A percentile compares a stretch with the other conserved stretches of the same genome.
Conservation (phyloP, 2,888 invertebrate species). For the Stenurella melanura region DNA sequence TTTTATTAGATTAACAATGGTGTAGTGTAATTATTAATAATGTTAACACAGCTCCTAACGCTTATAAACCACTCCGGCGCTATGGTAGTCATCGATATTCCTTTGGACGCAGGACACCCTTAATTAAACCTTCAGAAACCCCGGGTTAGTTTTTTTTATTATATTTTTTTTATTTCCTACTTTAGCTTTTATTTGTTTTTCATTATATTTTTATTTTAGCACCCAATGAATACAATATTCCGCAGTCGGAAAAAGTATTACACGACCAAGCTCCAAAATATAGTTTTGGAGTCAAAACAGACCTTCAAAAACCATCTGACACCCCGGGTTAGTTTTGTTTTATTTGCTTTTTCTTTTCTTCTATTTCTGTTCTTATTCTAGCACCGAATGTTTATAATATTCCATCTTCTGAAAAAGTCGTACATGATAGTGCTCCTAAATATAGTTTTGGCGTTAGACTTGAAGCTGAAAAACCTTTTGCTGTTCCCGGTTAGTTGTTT, state of each 20-base stretch:
- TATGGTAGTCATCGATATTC: slow-evolving; percentile 69
- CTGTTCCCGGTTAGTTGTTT: slow-evolving; percentile 66
- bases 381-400: slow-evolving; percentile 75
- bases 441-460: slow-evolving; percentile 82
- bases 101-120: slow-evolving; percentile 77
- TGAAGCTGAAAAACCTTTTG: slow-evolving; percentile 75
- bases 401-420: slow-evolving; percentile 75
- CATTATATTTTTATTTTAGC: slow-evolving; percentile 69
- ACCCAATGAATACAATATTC: slow-evolving; percentile 76
- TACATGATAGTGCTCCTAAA: slow-evolving; percentile 77
- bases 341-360: slow-evolving; percentile 9
- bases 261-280: slow-evolving; percentile 77
- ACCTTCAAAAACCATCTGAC: slow-evolving; percentile 77
- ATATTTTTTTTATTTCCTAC: slow-evolving; percentile 37
- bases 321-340: slow-evolving; percentile 75
- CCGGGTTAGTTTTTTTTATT: slow-evolving; percentile 72
- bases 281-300: slow-evolving; percentile 81
- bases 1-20: slow-evolving; percentile 31
- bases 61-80: slow-evolving; percentile 66
- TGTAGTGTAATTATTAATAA: slow-evolving; percentile 37
- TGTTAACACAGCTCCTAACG: slow-evolving; percentile 67
- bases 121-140: slow-evolving; percentile 69
- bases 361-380: slow-evolving; percentile 33
- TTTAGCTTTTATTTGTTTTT: slow-evolving; percentile 31
- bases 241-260: slow-evolving; percentile 76